phyloP scores from a whole-genome alignment of 2,113 vertebrate species.

The Catharus bicknelli region DNA sequence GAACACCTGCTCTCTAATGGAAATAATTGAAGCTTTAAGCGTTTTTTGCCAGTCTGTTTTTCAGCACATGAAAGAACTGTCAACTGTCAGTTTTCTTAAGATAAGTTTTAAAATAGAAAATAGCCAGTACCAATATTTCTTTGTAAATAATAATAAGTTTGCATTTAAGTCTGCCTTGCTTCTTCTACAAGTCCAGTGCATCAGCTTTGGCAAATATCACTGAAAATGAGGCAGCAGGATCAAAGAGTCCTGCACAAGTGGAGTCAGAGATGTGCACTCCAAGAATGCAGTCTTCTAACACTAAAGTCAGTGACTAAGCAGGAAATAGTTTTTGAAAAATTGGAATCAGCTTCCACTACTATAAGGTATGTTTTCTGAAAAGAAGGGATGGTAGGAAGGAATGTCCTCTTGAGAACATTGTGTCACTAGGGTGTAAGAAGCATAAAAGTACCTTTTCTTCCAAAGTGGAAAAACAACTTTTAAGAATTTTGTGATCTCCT shows the following conservation, averaged over 20 bases:
- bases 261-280: background rate
- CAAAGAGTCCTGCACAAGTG: background rate
- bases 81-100: background rate
- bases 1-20: background rate
- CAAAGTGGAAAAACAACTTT: background rate
- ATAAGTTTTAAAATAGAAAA: background rate
- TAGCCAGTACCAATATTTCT: background rate
- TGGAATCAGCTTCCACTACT: background rate
- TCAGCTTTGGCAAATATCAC: background rate
- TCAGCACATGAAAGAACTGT: background rate
- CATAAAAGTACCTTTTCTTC: background rate
- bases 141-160: background rate
- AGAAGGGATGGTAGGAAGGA: background rate
- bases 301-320: background rate
- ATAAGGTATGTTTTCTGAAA: background rate
- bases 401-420: background rate
- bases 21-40: background rate
- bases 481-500: background rate
- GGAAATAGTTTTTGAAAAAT: background rate
- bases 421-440: slow-evolving; percentile 1
- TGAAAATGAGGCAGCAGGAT: background rate
- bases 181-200: background rate
- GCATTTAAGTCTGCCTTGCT: background rate
- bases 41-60: background rate
- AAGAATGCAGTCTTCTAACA: background rate